Evolutionary conservation across 92 coral and sea anemone species (phyloP).

Genomic region (Plumapathes pennacea): DNA sequence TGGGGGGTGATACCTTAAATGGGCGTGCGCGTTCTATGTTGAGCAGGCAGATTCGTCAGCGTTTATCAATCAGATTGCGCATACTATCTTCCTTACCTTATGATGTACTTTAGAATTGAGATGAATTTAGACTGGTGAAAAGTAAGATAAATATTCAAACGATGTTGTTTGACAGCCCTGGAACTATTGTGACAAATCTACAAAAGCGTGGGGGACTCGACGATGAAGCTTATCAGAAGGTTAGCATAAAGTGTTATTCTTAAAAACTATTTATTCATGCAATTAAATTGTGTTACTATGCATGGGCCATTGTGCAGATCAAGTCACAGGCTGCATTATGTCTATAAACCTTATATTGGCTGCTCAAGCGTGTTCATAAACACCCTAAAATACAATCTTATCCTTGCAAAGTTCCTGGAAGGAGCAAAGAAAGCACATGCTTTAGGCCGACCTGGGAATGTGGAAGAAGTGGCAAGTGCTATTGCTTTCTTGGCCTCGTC

Average conservation of each 20-base stretch:
- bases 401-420: slow-evolving; percentile 74
- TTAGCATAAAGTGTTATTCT: slow-evolving; percentile 1
- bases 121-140: too few species aligned
- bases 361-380: background rate
- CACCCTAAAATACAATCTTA: too few species aligned
- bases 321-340: too few species aligned
- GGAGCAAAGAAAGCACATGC: slow-evolving; percentile 68
- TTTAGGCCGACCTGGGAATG: slow-evolving; percentile 71
- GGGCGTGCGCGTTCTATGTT: too few species aligned
- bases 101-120: too few species aligned
- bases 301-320: too few species aligned
- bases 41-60: too few species aligned
- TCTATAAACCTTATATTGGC: background rate
- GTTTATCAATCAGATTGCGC: too few species aligned
- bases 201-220: slow-evolving; percentile 70
- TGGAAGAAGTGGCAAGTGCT: slow-evolving; percentile 71
- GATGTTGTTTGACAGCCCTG: slow-evolving; percentile 51
- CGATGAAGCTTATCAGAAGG: slow-evolving; percentile 63
- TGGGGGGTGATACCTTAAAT: too few species aligned
- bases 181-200: slow-evolving; percentile 55
- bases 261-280: background rate
- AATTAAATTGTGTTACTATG: background rate
- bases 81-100: too few species aligned
- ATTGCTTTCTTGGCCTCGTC: slow-evolving; percentile 68
- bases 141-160: too few species aligned